These are phyloP conservation scores for Sorex araneus DNA, from an alignment of 2,113 vertebrate genomes.

Conservation along the genomic window DNA sequence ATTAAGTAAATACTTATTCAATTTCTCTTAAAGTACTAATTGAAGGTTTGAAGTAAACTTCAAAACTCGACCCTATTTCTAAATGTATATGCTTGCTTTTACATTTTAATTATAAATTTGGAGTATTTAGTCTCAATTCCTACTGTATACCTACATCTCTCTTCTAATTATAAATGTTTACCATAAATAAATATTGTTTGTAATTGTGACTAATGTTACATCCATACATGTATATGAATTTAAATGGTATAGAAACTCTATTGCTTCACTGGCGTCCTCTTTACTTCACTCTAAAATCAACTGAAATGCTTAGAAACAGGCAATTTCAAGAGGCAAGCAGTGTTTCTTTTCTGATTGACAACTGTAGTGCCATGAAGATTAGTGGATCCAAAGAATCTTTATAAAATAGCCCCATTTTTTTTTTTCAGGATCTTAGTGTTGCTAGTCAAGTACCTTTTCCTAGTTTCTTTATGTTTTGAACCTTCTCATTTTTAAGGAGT, in stretches of 20 bases:
- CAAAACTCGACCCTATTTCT: not conserved
- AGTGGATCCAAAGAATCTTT: not conserved
- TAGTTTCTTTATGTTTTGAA: not conserved
- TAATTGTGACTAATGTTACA: no score
- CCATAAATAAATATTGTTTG: not conserved
- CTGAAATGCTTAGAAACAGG: not conserved
- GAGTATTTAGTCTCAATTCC: not conserved
- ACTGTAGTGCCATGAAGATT: not conserved
- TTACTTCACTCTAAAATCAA: not conserved
- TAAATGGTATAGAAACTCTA: not conserved
- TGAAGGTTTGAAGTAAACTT: not conserved
- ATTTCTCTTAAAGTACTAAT: not conserved
- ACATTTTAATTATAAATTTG: not conserved
- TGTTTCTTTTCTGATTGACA: not conserved
- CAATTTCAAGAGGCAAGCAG: not conserved
- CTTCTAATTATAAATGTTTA: not conserved
- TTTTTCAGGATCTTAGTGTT: not conserved
- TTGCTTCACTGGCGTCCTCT: not conserved
- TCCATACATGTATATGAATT: not conserved
- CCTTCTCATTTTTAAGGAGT: not conserved
- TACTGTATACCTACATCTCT: not conserved
- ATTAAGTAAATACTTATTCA: not conserved
- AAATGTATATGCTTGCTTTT: slow-evolving; percentile 12
- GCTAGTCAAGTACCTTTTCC: not conserved
- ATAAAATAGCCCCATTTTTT: no score